A percentile compares a stretch with the other conserved stretches of the same genome.
These are phyloP conservation scores for Mandrillus leucophaeus DNA, from an alignment of 2,113 vertebrate species.

Conservation along the genomic window DNA sequence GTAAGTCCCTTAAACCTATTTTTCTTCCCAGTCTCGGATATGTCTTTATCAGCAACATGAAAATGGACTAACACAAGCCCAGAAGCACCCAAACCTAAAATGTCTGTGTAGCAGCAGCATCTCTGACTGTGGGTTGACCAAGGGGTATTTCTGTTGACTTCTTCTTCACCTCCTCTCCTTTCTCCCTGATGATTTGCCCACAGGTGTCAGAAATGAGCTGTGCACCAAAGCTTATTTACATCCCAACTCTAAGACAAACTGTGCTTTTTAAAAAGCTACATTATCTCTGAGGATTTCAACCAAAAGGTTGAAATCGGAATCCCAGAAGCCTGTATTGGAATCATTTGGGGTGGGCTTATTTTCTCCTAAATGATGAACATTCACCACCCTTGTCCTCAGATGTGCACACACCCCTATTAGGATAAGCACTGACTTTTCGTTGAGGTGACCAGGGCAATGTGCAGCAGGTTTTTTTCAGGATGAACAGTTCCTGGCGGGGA, in stretches of 20 bases:
- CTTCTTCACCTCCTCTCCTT: neutral
- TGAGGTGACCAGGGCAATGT: neutral
- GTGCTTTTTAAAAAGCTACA: neutral
- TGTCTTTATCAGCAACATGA: too few relatives aligned
- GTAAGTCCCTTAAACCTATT: too few relatives aligned
- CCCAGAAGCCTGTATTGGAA: neutral
- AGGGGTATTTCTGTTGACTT: neutral
- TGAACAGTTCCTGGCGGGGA: neutral
- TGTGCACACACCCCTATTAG: neutral
- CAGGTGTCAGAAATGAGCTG: neutral
- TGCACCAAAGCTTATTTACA: neutral
- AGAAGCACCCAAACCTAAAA: rapidly evolving
- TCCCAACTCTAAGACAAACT: neutral
- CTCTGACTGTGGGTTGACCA: neutral
- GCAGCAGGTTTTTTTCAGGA: neutral
- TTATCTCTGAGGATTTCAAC: neutral
- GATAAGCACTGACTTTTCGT: neutral
- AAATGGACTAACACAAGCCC: too few relatives aligned
- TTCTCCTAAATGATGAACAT: neutral
- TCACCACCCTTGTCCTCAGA: neutral
- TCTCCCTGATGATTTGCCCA: neutral
- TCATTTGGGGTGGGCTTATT: neutral
- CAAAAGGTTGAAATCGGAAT: neutral
- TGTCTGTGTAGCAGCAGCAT: rapidly evolving
- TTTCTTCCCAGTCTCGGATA: too few relatives aligned